A percentile compares a stretch with the other conserved stretches of the same genome.
phyloP scores from a whole-genome alignment of 2,888 invertebrate species.

The Hydroisotoma schaefferi region DNA sequence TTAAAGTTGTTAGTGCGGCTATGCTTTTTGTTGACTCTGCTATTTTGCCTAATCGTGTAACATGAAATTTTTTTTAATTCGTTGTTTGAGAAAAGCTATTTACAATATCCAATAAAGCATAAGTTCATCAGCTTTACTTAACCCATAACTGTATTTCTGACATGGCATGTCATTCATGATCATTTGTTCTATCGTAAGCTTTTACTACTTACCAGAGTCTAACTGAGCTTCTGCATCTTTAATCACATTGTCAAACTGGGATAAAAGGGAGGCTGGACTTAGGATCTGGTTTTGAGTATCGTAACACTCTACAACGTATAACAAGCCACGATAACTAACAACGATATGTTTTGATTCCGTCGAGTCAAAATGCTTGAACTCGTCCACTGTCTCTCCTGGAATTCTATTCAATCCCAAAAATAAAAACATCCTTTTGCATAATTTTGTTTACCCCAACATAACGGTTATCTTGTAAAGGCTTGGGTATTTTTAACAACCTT shows the following conservation, averaged over 20 bases:
- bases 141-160: too few species aligned
- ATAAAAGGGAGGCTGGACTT: conserved; percentile 52
- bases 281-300: conserved; percentile 53
- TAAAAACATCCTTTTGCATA: too few species aligned
- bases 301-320: conserved; percentile 53
- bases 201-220: conserved; percentile 11
- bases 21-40: conserved; percentile 51
- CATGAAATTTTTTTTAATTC: neutral
- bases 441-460: too few species aligned
- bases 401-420: too few species aligned
- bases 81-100: too few species aligned
- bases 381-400: conserved; percentile 54
- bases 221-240: conserved; percentile 51
- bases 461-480: too few species aligned
- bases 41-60: conserved; percentile 4
- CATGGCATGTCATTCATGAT: too few species aligned
- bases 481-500: too few species aligned
- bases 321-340: conserved; percentile 53
- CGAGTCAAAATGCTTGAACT: conserved; percentile 52
- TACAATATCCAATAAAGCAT: neutral
- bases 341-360: conserved; percentile 54
- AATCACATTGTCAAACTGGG: conserved; percentile 54
- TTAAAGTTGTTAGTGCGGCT: conserved; percentile 53
- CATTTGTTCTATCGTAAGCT: neutral
- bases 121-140: neutral